A percentile compares a stretch with the other conserved stretches of the same genome.
These are phyloP conservation scores for Cyprinodon tularosa DNA, from an alignment of 2,113 vertebrate genomes.

Conservation along the genomic window DNA sequence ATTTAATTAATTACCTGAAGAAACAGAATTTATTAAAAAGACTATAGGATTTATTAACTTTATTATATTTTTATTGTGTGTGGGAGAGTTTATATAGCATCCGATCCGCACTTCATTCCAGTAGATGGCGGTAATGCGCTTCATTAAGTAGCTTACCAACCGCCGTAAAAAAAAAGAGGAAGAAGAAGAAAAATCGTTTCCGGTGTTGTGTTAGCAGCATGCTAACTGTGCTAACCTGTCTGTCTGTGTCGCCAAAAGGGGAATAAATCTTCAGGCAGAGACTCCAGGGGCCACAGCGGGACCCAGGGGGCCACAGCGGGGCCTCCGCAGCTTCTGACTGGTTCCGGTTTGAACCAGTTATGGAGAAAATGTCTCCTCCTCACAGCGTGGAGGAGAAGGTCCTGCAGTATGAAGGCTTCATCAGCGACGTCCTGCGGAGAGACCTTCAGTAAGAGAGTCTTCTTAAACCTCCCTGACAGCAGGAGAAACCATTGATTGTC, in stretches of 20 bases:
- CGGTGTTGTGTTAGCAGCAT: neutral
- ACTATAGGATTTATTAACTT: no score
- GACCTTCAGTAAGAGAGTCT: constrained; percentile 83
- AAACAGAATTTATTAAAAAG: no score
- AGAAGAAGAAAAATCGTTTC: neutral
- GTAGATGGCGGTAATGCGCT: neutral
- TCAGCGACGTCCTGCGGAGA: constrained; percentile 84
- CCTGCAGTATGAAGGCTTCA: constrained; percentile 85
- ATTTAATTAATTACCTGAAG: no score
- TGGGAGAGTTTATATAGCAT: no score
- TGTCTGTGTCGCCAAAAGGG: neutral
- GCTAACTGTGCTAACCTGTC: neutral
- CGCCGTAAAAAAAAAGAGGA: neutral
- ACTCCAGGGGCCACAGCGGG: no score
- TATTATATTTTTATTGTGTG: no score
- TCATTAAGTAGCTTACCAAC: neutral
- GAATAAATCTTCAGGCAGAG: neutral
- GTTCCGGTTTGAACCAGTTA: no score
- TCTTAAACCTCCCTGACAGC: neutral
- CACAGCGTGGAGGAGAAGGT: constrained; percentile 78
- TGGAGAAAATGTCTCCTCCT: constrained; percentile 31
- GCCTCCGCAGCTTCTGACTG: no score
- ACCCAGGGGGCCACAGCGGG: no score
- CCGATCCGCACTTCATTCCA: neutral
- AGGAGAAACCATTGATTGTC: no score